Conservation (phyloP, 2,113 vertebrate genomes). For the Corythaeola cristata region DNA sequence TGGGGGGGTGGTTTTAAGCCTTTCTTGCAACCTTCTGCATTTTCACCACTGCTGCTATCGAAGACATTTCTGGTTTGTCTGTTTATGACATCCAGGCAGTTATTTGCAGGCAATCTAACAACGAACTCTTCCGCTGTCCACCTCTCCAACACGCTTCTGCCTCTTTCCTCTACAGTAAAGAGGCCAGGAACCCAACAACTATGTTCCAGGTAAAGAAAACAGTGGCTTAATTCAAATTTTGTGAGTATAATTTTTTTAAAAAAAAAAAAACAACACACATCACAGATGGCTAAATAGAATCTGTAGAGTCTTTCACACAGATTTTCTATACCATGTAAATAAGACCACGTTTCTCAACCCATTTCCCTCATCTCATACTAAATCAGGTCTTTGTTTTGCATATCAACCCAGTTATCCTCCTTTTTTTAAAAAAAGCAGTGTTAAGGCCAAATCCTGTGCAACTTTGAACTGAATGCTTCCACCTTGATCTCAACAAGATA, state of each 20-base stretch:
- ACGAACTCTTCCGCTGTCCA: neutral
- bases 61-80: neutral
- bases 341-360: neutral
- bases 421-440: neutral
- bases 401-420: too few species aligned
- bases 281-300: neutral
- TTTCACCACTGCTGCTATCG: neutral
- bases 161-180: neutral
- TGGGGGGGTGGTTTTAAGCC: neutral
- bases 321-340: neutral
- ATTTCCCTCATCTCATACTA: neutral
- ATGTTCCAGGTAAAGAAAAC: neutral
- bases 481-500: neutral
- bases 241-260: neutral
- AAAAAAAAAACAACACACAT: neutral
- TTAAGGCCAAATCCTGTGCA: neutral
- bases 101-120: neutral
- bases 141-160: neutral
- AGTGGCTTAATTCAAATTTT: neutral
- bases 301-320: neutral
- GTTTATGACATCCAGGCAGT: neutral
- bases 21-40: neutral
- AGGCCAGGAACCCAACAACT: neutral
- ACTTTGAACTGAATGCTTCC: neutral
- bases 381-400: neutral